A percentile compares a stretch with the other conserved stretches of the same genome.
phyloP scores from a whole-genome alignment of 1,140 invertebrate species.

The Sycobia sp. region DNA sequence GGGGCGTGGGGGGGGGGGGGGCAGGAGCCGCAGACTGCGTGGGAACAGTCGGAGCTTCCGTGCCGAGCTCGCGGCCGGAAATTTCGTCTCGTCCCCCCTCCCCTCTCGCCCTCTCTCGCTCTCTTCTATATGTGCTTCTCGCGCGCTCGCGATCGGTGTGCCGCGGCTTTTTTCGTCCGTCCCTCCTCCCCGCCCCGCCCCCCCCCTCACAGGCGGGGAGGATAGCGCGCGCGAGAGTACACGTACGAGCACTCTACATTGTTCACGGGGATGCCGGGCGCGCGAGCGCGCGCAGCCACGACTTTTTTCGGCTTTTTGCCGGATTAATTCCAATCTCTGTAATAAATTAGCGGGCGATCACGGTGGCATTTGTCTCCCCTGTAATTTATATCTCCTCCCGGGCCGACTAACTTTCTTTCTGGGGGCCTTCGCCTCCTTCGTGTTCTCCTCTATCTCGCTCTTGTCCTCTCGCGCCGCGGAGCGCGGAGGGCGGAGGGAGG shows the following conservation, averaged over 20 bases:
- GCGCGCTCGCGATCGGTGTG: constrained; percentile 6
- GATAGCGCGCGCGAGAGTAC: too few species aligned
- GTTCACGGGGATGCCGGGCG: constrained; percentile 43
- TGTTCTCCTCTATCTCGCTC: constrained; percentile 23
- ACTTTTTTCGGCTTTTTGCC: constrained; percentile 50
- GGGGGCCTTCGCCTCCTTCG: constrained; percentile 20
- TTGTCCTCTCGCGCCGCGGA: neutral
- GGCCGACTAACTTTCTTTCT: constrained; percentile 29
- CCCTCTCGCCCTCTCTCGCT: constrained; percentile 31
- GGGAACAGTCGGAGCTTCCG: too few species aligned
- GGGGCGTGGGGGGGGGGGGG: neutral
- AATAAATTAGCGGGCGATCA: constrained; percentile 53
- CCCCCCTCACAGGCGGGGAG: constrained; percentile 13
- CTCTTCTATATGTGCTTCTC: too few species aligned
- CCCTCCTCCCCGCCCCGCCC: constrained; percentile 1
- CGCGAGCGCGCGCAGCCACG: too few species aligned
- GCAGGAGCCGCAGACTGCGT: neutral
- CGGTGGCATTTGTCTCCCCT: constrained; percentile 58
- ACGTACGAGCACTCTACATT: too few species aligned
- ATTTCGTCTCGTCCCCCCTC: neutral
- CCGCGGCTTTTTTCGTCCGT: constrained; percentile 17
- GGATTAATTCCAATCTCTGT: constrained; percentile 55
- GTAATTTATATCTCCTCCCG: constrained; percentile 36
- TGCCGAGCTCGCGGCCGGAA: too few species aligned
- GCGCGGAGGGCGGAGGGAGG: constrained; percentile 5